These are phyloP conservation scores for Molanna angustata DNA, from an alignment of 2,888 invertebrate species.

Conservation along the genomic window DNA sequence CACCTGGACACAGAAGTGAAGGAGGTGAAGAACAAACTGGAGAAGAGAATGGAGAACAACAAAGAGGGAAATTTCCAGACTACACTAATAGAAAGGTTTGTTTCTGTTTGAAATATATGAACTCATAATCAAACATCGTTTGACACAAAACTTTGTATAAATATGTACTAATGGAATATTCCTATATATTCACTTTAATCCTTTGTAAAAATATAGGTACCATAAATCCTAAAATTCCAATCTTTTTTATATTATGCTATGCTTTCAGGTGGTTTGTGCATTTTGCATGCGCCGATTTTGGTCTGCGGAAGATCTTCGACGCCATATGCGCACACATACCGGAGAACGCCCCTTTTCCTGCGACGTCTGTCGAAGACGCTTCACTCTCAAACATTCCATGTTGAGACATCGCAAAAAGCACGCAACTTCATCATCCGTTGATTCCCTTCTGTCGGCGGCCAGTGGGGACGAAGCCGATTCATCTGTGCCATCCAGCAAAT, in stretches of 20 bases:
- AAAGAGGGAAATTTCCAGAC: constrained; percentile 78
- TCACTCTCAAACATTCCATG: constrained; percentile 94
- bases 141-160: no score
- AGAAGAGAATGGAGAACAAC: constrained; percentile 65
- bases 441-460: constrained; percentile 50
- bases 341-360: constrained; percentile 91
- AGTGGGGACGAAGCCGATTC: constrained; percentile 44
- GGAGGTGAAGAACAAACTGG: constrained; percentile 58
- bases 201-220: no score
- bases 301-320: constrained; percentile 89
- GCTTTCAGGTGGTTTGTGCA: constrained; percentile 73
- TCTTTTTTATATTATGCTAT: constrained; percentile 31
- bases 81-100: constrained; percentile 81
- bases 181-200: no score
- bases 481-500: neutral
- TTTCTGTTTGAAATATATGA: no score
- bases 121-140: no score
- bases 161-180: no score
- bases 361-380: constrained; percentile 82
- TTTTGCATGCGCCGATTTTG: constrained; percentile 92
- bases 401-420: constrained; percentile 90
- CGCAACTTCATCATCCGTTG: constrained; percentile 52
- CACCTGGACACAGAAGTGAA: constrained; percentile 37
- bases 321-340: constrained; percentile 93
- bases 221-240: no score